These are phyloP conservation scores for Aix galericulata DNA, from an alignment of 2,113 vertebrate genomes.

Conservation along the genomic window DNA sequence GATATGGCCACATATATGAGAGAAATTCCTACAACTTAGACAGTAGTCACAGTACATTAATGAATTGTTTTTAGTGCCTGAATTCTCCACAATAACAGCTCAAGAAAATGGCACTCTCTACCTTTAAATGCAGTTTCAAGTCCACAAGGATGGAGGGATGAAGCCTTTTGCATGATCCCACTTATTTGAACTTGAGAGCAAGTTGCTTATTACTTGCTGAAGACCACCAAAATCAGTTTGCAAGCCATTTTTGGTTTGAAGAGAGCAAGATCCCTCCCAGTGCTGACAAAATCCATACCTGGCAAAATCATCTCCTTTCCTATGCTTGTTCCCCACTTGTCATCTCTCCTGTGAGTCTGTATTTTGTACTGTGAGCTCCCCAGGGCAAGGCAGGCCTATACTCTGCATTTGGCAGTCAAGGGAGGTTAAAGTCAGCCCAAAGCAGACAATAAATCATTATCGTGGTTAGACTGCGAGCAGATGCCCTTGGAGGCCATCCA, in stretches of 20 bases:
- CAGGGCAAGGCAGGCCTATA: neutral
- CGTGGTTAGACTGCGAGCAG: neutral
- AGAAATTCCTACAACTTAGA: neutral
- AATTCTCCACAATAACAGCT: neutral
- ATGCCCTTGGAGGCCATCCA: conserved; percentile 34
- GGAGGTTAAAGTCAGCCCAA: neutral
- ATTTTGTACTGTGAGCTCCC: neutral
- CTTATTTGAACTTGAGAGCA: neutral
- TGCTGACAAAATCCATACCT: neutral
- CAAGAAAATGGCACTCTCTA: neutral
- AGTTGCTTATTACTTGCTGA: neutral
- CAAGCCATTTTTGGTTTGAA: neutral
- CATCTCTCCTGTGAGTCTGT: neutral
- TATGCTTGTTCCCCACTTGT: neutral
- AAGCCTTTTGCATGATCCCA: neutral
- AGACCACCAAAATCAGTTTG: neutral
- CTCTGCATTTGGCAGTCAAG: neutral
- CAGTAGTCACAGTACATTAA: neutral
- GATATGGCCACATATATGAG: neutral
- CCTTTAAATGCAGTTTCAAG: neutral
- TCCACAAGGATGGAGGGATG: neutral
- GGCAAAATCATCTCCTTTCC: neutral
- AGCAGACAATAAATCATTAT: conserved; percentile 24
- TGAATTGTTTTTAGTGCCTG: neutral
- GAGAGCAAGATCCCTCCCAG: neutral